Evolutionary conservation across 37 sponge, comb jelly and placozoan species (phyloP), one percentile per base, ranked within the genome.

Genomic region (Hormiphora californensis): DNA sequence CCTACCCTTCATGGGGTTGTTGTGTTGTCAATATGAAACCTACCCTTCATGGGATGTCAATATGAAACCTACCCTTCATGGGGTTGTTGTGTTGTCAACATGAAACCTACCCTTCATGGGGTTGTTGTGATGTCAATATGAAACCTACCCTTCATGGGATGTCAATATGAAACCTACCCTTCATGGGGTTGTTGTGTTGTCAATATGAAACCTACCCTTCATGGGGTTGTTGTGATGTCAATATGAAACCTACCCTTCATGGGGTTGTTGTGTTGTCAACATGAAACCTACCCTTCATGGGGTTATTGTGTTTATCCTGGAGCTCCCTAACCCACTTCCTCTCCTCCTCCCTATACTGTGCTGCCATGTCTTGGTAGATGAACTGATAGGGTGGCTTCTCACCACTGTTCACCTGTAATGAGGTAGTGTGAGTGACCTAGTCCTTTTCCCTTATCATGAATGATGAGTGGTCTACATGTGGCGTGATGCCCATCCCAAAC

Each of bases 351-450:
- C 67, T 35, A 28, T 65, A 65, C 37, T 65, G 67, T 3, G 67
- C 67, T 7, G 67, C 67, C 67, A 65, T 65, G 67, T 65, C 67
- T 7, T 65, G 67, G 67, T 65, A 38, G 21, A 65, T 65, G 37
- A 65, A 65, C 35, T 7, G 9, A 38, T 65, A 65, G 3, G 67
- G 67, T 3, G 67, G 67, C 21, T 28, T 11, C 28, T 65, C 67
- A 7, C 67, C 67, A 38, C 67, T 65, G 67, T 65, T 65, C 21
- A 65, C 67, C 67, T 65, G 37, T 19, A 3, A 12, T 46, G 51
- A 46, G 12, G 12, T 46, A 46, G 51, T 46, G 51, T 17, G 12
- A 46, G 8, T 12, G 51, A 46, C 8, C 8, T 46, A 46, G 51
- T 46, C 11, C 8, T 17, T 17, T 46, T 12, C 8, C 51, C n/a